Evolutionary conservation across 1,140 invertebrate species (phyloP).

Genomic region (Drosophila cardini): DNA sequence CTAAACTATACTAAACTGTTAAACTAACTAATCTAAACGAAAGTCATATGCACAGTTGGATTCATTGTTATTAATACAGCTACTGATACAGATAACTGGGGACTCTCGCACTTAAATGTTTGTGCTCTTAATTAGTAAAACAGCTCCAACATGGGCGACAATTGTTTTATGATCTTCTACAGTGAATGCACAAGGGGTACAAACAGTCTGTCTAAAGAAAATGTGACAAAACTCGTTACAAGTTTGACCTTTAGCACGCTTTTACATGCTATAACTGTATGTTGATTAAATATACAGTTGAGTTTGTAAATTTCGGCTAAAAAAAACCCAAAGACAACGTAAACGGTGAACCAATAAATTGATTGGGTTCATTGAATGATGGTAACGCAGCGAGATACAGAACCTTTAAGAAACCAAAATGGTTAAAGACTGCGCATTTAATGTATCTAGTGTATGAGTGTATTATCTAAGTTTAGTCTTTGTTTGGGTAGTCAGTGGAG

Average conservation of each 20-base stretch:
- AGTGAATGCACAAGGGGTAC: too few relatives aligned
- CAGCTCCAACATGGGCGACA: conserved; percentile 3
- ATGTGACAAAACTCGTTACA: too few relatives aligned
- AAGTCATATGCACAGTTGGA: conserved; percentile 4
- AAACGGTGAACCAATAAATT: conserved; percentile 17
- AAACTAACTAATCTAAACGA: conserved; percentile 20
- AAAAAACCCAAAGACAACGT: conserved; percentile 1
- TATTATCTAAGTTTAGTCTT: conserved; percentile 1
- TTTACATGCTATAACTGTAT: too few relatives aligned
- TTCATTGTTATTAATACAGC: conserved; percentile 20
- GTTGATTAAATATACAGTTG: too few relatives aligned
- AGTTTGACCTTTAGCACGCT: too few relatives aligned
- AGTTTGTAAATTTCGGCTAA: conserved; percentile 3
- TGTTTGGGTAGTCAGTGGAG: background rate
- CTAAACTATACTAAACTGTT: conserved; percentile 9
- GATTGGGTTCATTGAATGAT: conserved; percentile 26
- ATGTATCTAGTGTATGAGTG: background rate
- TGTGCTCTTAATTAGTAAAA: conserved; percentile 14
- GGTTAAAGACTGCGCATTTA: conserved; percentile 8
- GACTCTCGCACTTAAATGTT: conserved; percentile 18
- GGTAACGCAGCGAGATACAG: conserved; percentile 13
- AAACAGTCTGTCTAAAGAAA: too few relatives aligned
- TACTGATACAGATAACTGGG: background rate
- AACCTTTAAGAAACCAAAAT: background rate
- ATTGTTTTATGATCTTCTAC: background rate